Conservation (phyloP, 2,888 invertebrate species). For the Nomada lathburiana region DNA sequence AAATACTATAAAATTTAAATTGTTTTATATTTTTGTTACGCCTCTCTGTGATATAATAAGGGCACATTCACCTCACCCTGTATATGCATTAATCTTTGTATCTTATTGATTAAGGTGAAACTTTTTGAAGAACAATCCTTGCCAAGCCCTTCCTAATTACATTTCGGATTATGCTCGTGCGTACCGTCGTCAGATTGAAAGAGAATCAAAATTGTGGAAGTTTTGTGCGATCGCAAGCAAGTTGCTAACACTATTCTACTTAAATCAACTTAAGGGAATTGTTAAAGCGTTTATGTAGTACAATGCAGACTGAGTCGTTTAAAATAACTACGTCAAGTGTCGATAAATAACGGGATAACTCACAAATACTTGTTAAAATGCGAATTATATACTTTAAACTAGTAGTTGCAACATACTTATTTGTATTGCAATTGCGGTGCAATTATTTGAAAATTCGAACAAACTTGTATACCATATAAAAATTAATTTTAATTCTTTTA, state of each 20-base stretch:
- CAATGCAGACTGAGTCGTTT: slow-evolving; percentile 31
- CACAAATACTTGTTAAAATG: background rate
- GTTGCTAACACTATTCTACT: slow-evolving; percentile 31
- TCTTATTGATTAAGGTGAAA: slow-evolving; percentile 74
- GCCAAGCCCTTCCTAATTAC: slow-evolving; percentile 74
- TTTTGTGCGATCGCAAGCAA: slow-evolving; percentile 16
- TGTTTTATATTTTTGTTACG: slow-evolving; percentile 83
- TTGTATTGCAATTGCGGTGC: background rate
- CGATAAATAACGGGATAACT: background rate
- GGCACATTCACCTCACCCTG: slow-evolving; percentile 83
- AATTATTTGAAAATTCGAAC: background rate
- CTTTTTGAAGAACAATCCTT: slow-evolving; percentile 73
- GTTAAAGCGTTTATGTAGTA: slow-evolving; percentile 45
- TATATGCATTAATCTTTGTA: slow-evolving; percentile 78
- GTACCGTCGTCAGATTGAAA: slow-evolving; percentile 53
- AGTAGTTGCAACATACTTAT: background rate
- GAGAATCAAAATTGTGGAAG: slow-evolving; percentile 37
- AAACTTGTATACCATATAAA: background rate
- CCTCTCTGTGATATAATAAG: slow-evolving; percentile 84
- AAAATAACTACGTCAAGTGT: slow-evolving; percentile 25
- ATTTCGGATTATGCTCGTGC: slow-evolving; percentile 69
- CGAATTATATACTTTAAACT: background rate
- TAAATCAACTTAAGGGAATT: slow-evolving; percentile 59
- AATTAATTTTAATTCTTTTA: background rate
- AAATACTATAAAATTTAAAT: slow-evolving; percentile 77